phyloP scores from a whole-genome alignment of 2,888 invertebrate species.

The Creontiades dilutus region DNA sequence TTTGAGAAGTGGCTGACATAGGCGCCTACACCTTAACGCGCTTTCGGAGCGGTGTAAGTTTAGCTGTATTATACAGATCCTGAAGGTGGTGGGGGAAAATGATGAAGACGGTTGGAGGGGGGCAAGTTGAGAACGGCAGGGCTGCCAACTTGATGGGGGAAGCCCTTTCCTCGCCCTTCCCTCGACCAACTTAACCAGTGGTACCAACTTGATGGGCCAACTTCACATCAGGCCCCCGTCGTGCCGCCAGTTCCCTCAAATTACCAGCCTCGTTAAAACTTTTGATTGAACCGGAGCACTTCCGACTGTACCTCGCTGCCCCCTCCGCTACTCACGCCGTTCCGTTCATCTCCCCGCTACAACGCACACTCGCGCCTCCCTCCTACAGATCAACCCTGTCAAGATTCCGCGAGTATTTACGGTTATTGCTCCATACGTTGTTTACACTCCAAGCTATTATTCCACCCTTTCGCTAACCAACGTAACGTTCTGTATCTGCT shows the following conservation, averaged over 20 bases:
- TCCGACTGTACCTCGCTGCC: conserved; percentile 51
- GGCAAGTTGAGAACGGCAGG: conserved; percentile 15
- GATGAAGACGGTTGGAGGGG: conserved; percentile 20
- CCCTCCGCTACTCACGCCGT: not conserved
- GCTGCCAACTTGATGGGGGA: conserved; percentile 55
- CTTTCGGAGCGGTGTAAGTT: not conserved
- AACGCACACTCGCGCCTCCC: not conserved
- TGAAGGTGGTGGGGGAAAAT: not conserved
- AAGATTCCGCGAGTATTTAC: not conserved
- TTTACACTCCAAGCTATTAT: not conserved
- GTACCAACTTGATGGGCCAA: conserved; percentile 64
- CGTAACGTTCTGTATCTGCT: not conserved
- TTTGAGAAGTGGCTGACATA: conserved; percentile 20
- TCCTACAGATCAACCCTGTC: conserved; percentile 19
- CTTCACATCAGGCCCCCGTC: conserved; percentile 60
- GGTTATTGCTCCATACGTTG: not conserved
- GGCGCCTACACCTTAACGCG: conserved; percentile 2
- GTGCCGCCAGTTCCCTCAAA: not conserved
- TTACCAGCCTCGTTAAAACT: conserved; percentile 71
- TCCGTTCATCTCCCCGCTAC: not conserved
- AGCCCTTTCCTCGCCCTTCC: not conserved
- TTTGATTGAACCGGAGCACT: conserved; percentile 71
- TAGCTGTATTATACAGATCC: conserved; percentile 25
- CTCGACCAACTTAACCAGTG: conserved; percentile 65
- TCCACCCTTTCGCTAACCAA: not conserved